phyloP scores from a whole-genome alignment of 2,113 vertebrate species.

The Crotalus helleri region DNA sequence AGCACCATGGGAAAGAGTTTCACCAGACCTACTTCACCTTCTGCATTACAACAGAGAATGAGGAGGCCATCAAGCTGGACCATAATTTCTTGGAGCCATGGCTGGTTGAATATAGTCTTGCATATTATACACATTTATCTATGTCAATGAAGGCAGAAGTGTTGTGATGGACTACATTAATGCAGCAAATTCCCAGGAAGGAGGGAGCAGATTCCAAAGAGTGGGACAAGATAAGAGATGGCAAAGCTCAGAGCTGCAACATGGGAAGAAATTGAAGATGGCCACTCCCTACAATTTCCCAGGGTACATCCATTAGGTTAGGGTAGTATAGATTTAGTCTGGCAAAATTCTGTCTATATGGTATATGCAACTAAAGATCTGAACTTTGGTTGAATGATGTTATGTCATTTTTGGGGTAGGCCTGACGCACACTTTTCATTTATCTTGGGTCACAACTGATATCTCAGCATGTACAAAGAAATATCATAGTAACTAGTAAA shows the following conservation, averaged over 20 bases:
- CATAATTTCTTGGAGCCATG: background rate
- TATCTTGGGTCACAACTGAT: background rate
- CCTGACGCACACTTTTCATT: background rate
- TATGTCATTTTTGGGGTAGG: background rate
- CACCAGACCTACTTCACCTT: background rate
- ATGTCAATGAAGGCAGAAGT: background rate
- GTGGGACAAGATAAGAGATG: background rate
- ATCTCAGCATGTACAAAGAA: background rate
- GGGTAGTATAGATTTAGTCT: background rate
- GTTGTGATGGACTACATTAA: background rate
- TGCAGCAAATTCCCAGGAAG: background rate
- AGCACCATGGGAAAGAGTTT: background rate
- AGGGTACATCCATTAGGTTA: background rate
- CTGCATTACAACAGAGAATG: background rate
- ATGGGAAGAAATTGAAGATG: background rate
- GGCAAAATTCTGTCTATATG: background rate
- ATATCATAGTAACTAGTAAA: background rate
- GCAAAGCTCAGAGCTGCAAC: background rate
- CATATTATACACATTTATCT: background rate
- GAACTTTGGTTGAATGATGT: background rate
- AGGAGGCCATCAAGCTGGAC: background rate
- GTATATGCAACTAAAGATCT: background rate
- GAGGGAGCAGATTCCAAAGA: background rate
- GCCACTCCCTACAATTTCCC: background rate
- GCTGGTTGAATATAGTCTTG: background rate